Conservation (phyloP, 2,888 invertebrate genomes). For the Chloroclysta siterata region DNA sequence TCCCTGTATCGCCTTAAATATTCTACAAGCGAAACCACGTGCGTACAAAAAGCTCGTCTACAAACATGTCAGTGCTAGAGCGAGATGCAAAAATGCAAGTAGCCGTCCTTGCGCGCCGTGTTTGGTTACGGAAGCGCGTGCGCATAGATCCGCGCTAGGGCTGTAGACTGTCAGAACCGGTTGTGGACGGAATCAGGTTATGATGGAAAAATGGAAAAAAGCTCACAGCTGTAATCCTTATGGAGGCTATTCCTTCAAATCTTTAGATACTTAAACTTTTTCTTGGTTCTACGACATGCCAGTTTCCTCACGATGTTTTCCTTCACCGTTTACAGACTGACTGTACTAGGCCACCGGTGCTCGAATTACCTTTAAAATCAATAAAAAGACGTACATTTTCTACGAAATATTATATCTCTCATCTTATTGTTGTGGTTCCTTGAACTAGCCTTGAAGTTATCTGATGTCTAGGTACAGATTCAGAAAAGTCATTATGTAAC, state of each 20-base stretch:
- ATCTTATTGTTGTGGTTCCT: slow-evolving; percentile 33
- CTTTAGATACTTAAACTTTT: no score
- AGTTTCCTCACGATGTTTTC: no score
- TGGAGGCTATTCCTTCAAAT: no score
- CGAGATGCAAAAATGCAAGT: slow-evolving; percentile 34
- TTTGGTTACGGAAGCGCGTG: slow-evolving; percentile 53
- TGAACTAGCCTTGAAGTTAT: slow-evolving; percentile 34
- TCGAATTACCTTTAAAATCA: not conserved
- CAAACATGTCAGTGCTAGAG: slow-evolving; percentile 2
- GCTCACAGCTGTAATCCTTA: no score
- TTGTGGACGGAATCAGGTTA: slow-evolving; percentile 2
- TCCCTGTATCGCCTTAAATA: no score
- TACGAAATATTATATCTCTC: slow-evolving; percentile 18
- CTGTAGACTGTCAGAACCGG: slow-evolving; percentile 16
- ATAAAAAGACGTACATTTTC: not conserved
- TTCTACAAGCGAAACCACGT: not conserved
- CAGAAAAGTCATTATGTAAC: not conserved
- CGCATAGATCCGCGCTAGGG: slow-evolving; percentile 24
- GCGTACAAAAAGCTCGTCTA: slow-evolving; percentile 5
- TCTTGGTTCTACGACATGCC: no score
- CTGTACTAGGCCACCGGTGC: no score
- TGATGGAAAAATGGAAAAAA: not conserved
- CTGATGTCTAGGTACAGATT: slow-evolving; percentile 34
- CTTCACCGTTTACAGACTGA: no score
- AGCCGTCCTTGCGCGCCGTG: slow-evolving; percentile 46